Percentiles rank a stretch among this genome's conserved stretches.
Evolutionary conservation across 2,113 vertebrate genomes (phyloP).

Genomic region (Oxyruncus cristatus): DNA sequence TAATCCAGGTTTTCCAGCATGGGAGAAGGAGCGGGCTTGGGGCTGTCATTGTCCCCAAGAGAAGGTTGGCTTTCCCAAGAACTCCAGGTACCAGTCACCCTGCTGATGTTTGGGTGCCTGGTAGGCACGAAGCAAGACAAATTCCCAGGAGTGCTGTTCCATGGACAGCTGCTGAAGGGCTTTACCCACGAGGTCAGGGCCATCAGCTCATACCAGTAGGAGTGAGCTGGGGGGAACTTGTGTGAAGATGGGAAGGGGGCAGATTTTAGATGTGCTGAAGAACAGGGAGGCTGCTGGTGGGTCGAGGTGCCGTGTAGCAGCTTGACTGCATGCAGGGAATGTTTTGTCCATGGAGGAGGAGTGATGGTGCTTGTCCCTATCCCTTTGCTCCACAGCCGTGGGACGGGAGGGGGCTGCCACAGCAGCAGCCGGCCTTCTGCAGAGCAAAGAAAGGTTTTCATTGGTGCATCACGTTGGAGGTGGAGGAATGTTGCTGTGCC

Average conservation of each 20-base stretch:
- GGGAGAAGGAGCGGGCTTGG: fast-evolving
- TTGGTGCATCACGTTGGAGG: background rate
- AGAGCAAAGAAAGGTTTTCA: background rate
- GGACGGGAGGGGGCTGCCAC: background rate
- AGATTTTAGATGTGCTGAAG: background rate
- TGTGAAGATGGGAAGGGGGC: background rate
- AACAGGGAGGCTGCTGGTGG: background rate
- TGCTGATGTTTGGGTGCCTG: no score
- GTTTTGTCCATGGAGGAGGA: background rate
- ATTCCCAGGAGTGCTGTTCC: background rate
- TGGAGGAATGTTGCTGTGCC: background rate
- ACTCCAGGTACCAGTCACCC: background rate
- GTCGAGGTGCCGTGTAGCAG: fast-evolving
- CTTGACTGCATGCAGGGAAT: fast-evolving
- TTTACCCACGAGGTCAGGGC: fast-evolving
- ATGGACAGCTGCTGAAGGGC: background rate
- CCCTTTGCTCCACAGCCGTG: fast-evolving
- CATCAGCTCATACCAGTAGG: background rate
- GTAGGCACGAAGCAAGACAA: background rate
- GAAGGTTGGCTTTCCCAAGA: background rate
- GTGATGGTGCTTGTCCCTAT: no score
- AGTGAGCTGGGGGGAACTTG: background rate
- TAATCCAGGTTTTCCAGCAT: background rate
- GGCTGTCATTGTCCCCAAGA: background rate
- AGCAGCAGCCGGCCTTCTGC: background rate